Base-by-base conservation (phyloP, 2,797 vertebrate species). In the Betta splendens region DNA sequence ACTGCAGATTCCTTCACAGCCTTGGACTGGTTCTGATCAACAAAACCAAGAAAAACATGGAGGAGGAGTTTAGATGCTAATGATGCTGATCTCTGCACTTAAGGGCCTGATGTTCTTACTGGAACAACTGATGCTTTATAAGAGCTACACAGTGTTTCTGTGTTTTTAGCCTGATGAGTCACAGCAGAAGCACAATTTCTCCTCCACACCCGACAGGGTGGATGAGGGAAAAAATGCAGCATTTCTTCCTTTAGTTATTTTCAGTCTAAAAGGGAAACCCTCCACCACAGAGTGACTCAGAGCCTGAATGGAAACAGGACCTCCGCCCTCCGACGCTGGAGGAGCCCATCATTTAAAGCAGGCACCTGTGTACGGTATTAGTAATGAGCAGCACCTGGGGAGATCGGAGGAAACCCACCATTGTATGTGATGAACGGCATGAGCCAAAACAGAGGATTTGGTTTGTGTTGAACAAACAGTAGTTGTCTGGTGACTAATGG, bases 161-260 rank as follows among this genome's bases (percentile, higher is more conserved):
- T n/a, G 54, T 25, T 66, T 66, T 59, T 7, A 3, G 33, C 48
- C 3, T 23, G 49, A 66, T 86, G 84, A 87, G 50, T 87, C 84
- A 85, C 0, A 64, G 58, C 68, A 77, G 53, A 73, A 75, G 39
- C 73, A n/a, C 59, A 42, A 61, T 81, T 86, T 69, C 28, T 57
- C 69, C 51, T 43, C 10, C 28, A 55, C 29, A 22, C 49, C 72
- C 85, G 80, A 85, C 82, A 87, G 81, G 85, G 85, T 54, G 79
- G 81, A 64, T 75, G 50, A 71, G 22, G 70, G 48, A 33, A 70
- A 76, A 78, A 62, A 54, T 26, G 29, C 47, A 23, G 28, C 50
- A 43, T 65, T 46, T 76, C 55, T 69, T 80, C 57, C 66, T 77
- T 66, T 64, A 68, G 66, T 59, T 73, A 52, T 72, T 72, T 79